Evolutionary conservation across 2,113 vertebrate species (phyloP).

Genomic region (Trematomus loennbergii): DNA sequence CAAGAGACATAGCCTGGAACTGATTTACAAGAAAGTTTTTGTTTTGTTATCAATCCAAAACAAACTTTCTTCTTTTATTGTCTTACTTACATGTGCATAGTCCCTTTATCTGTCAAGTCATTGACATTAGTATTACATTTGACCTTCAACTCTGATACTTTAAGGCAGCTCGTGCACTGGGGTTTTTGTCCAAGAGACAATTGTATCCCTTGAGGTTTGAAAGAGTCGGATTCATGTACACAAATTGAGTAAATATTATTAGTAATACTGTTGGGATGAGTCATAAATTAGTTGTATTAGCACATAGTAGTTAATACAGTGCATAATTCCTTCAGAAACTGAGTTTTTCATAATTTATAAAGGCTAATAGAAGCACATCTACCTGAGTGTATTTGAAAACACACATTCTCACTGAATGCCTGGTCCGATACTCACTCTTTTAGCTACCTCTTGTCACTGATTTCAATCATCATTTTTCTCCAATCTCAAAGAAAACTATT

Average conservation of each 20-base stretch:
- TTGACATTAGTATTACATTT: background rate
- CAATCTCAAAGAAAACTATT: background rate
- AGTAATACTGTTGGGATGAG: background rate
- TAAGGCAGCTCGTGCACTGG: background rate
- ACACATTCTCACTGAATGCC: background rate
- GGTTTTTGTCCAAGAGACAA: background rate
- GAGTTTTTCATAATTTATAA: conserved; percentile 21
- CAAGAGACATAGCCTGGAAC: background rate
- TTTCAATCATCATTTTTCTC: background rate
- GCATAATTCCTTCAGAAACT: conserved; percentile 28
- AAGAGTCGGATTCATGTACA: conserved; percentile 1
- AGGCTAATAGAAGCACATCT: background rate
- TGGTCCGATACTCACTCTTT: background rate
- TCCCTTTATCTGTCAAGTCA: background rate
- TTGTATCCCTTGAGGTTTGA: background rate
- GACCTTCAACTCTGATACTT: background rate
- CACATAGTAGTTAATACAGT: background rate
- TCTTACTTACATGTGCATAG: background rate
- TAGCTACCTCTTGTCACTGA: background rate
- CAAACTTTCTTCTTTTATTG: background rate
- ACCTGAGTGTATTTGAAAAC: background rate
- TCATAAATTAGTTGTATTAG: too few species aligned
- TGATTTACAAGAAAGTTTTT: background rate
- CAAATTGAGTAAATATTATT: conserved; percentile 11
- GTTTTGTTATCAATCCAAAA: background rate